Evolutionary conservation across 2,888 invertebrate genomes (phyloP), one percentile per base, ranked within the genome.

Genomic region (Melinopterus prodromus): DNA sequence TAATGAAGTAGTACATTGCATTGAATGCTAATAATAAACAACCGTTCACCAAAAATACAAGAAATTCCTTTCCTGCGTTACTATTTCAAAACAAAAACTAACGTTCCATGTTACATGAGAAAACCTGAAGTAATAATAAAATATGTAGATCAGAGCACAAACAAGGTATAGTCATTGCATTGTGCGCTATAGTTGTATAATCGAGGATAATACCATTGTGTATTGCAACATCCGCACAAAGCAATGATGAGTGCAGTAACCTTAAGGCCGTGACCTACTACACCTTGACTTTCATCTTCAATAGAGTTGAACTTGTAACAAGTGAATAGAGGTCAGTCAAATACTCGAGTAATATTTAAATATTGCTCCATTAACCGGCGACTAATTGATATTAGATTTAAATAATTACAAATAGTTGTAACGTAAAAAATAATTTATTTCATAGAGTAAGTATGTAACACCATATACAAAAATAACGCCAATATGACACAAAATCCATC

Each of bases 271-370:
- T 12, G 53, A 53, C 53, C 53, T 53, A 12, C 12, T 53, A 53
- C 53, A 53, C 53, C 53, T 53, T 53, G 53, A 53, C 53, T 53
- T 53, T 53, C 53, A 53, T 53, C 53, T 53, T 53, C 53, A 53
- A 53, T 53, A 53, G 9, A 53, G 12, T 7, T 53, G 53, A 53
- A 53, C 53, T 53, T 53, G 53, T 53, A 53, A 53, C 12, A 53
- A 53, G 53, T 12, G 53, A 53, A 53, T 9, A 9, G 53, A 53
- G 53, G 53, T 53, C 53, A 53, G n/a, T n/a, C n/a, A n/a, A 53
- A 53, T 53, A 2, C 53, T 9, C 53, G 26, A 26, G 26, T 26
- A 3, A 26, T 26, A 26, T 26, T 26, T 53, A 53, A 9, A 12
- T 3, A 53, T 12, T 53, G 53, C 53, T 53, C 53, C 12, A 7